Base-by-base conservation (phyloP, 2,113 vertebrate species). In the Uria lomvia region DNA sequence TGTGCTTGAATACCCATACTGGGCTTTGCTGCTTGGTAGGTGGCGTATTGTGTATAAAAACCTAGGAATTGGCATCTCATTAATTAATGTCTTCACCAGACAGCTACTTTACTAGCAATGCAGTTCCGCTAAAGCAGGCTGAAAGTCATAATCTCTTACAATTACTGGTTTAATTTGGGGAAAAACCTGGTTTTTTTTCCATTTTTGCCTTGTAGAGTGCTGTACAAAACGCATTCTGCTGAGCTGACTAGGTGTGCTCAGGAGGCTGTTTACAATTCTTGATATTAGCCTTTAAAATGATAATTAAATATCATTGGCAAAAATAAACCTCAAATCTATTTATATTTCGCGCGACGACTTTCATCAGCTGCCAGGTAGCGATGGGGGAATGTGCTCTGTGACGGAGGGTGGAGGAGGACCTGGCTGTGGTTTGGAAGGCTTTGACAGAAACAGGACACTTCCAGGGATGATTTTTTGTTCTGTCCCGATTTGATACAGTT, bases 251-350 rank as follows among this genome's bases (percentile, higher is more conserved):
- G 12, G 26, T 80, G 47, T 88, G 45, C 40, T 92, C 63, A 34
- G 55, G 36, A 90, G 52, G 26, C 52, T 80, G 63, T 73, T 90
- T 75, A 59, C 42, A 5, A 88, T 88, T 95, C 88, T 88, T 60
- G 7, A 32, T 93, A 71, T 53, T 89, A 92, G 60, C 56, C 88
- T 97, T 96, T 96, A 79, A 95, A 95, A 94, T 96, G 1, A 52
- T 92, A 92, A 96, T 87, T 87, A 78, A 93, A 65, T 82, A 56
- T 63, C 73, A 45, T 56, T 92, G 82, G 47, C 86, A 74, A 96
- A 96, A 96, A 94, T 78, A 91, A 88, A 77, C 56, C 40, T 78
- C 52, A 88, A 60, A 65, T 72, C 68, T 93, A 65, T 88, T 92
- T 94, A n/a, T 94, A 73, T 89, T 96, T 92, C 0, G 2, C 9